Conservation (phyloP, 2,888 invertebrate genomes). For the Flexamia atlantica region DNA sequence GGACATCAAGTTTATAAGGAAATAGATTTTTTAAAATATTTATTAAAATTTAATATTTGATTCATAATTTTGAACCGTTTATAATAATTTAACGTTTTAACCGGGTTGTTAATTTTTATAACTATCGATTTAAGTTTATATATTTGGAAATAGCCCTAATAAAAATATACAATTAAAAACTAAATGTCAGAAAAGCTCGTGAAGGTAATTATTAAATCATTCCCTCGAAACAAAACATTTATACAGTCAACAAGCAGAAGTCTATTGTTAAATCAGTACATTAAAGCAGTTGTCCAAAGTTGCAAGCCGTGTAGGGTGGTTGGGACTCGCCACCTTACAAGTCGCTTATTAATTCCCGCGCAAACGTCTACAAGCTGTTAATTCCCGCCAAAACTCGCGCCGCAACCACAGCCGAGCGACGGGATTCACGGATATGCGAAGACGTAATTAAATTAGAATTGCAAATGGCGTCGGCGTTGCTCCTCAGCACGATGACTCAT, state of each 20-base stretch:
- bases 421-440: conserved; percentile 41
- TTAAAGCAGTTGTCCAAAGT: conserved; percentile 26
- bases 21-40: too few relatives aligned
- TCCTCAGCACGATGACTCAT: not conserved
- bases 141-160: too few relatives aligned
- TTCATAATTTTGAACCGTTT: too few relatives aligned
- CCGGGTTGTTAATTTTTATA: too few relatives aligned
- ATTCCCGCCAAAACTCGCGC: conserved; percentile 30
- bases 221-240: not conserved
- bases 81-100: too few relatives aligned
- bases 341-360: conserved; percentile 49
- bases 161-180: too few relatives aligned
- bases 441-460: conserved; percentile 48
- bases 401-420: not conserved
- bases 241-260: not conserved
- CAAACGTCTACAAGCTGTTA: conserved; percentile 32
- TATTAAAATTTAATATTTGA: too few relatives aligned
- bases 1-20: too few relatives aligned
- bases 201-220: not conserved
- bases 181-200: too few relatives aligned
- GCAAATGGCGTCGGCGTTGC: conserved; percentile 12
- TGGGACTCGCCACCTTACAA: conserved; percentile 37
- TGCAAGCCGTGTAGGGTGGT: conserved; percentile 2
- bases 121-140: too few relatives aligned
- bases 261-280: conserved; percentile 13